phyloP scores from a whole-genome alignment of 1,140 invertebrate genomes.

The Bombus affinis region DNA sequence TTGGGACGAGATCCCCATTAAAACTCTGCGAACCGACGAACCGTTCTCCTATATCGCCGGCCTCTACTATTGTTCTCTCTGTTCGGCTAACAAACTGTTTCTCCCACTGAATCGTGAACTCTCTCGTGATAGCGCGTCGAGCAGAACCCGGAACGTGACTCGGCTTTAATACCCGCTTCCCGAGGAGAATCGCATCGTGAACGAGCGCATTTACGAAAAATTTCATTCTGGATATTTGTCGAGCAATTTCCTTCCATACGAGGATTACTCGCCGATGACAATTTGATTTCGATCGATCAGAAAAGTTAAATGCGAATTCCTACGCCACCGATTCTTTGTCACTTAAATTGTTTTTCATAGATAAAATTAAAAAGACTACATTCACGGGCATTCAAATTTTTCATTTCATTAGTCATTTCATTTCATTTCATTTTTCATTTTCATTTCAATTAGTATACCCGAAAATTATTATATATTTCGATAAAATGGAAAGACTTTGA shows the following conservation, averaged over 20 bases:
- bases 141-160: constrained; percentile 31
- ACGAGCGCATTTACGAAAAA: constrained; percentile 19
- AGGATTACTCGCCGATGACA: background rate
- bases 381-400: no score
- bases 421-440: no score
- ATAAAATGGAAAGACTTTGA: no score
- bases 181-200: constrained; percentile 1
- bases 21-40: constrained; percentile 41
- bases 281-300: background rate
- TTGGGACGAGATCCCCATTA: constrained; percentile 52
- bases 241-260: background rate
- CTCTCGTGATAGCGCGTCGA: constrained; percentile 22
- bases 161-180: constrained; percentile 17
- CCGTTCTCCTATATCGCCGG: constrained; percentile 18
- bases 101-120: constrained; percentile 31
- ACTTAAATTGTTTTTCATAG: no score
- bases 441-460: no score
- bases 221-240: constrained; percentile 22
- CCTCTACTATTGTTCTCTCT: constrained; percentile 35
- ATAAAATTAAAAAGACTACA: no score
- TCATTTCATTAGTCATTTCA: no score
- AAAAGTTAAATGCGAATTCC: background rate
- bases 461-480: no score
- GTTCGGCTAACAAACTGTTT: constrained; percentile 47
- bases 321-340: no score